phyloP scores from a whole-genome alignment of 2,888 invertebrate genomes.

The Crepidodera aurea region DNA sequence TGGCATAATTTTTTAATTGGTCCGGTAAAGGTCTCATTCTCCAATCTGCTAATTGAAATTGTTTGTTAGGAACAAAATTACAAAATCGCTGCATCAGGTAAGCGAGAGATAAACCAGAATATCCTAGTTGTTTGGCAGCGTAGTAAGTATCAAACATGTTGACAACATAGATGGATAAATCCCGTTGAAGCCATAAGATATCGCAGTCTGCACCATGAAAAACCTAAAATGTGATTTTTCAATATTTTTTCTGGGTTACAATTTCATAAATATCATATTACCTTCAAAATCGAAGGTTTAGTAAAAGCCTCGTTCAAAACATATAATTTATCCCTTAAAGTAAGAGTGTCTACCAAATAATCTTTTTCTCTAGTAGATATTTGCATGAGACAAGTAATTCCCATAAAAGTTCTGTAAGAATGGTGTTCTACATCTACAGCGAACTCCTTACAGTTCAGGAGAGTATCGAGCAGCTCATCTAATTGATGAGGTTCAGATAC shows the following conservation, averaged over 20 bases:
- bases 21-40: conserved; percentile 87
- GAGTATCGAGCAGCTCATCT: conserved; percentile 70
- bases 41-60: conserved; percentile 95
- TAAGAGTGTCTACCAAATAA: conserved; percentile 89
- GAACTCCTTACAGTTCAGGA: conserved; percentile 75
- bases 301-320: conserved; percentile 89
- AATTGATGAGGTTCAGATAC: conserved; percentile 74
- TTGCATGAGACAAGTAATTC: conserved; percentile 95
- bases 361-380: conserved; percentile 85
- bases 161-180: conserved; percentile 93
- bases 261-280: conserved; percentile 53
- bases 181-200: conserved; percentile 93
- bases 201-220: conserved; percentile 93
- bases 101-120: conserved; percentile 77
- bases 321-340: conserved; percentile 82
- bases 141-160: conserved; percentile 97
- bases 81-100: conserved; percentile 83
- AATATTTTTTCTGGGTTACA: no score
- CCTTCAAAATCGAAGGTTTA: conserved; percentile 88
- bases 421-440: conserved; percentile 96
- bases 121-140: conserved; percentile 79
- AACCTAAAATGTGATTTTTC: conserved; percentile 62
- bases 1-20: conserved; percentile 84
- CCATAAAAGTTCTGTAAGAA: conserved; percentile 89
- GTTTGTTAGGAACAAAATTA: conserved; percentile 82